Percentiles rank a stretch among this genome's conserved stretches.
Conservation (phyloP, 2,888 invertebrate genomes). For the Agrilus biguttatus region DNA sequence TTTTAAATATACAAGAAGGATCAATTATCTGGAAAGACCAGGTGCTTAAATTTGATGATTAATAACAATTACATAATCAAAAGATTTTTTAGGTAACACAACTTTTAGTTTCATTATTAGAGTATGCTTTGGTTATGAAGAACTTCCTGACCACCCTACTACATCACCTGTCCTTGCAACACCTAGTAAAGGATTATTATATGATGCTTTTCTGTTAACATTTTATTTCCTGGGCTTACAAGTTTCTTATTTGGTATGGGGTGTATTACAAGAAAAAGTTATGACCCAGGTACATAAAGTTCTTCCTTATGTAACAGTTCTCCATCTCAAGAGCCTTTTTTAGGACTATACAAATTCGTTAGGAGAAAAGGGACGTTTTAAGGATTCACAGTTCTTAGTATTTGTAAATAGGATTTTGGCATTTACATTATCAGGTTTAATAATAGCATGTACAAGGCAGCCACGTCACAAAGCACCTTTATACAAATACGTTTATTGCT, state of each 20-base stretch:
- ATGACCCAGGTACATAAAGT: constrained; percentile 63
- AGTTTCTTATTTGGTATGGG: constrained; percentile 88
- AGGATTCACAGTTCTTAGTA: constrained; percentile 93
- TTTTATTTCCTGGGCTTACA: constrained; percentile 84
- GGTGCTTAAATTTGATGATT: constrained; percentile 35
- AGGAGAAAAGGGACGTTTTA: constrained; percentile 57
- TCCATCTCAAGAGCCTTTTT: constrained; percentile 2
- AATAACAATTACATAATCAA: neutral
- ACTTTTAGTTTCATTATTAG: constrained; percentile 23
- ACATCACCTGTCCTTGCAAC: constrained; percentile 19
- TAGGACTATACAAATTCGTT: constrained; percentile 44
- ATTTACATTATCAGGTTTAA: constrained; percentile 52
- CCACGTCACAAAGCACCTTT: constrained; percentile 70
- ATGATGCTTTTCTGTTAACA: constrained; percentile 45
- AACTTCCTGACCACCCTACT: constrained; percentile 28
- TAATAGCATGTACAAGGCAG: constrained; percentile 44
- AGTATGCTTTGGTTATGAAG: constrained; percentile 39
- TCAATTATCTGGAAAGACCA: constrained; percentile 66
- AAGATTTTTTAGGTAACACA: constrained; percentile 5
- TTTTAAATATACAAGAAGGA: constrained; percentile 64
- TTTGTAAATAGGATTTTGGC: constrained; percentile 89
- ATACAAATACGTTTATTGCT: constrained; percentile 90
- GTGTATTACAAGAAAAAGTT: constrained; percentile 92
- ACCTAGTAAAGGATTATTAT: constrained; percentile 35
- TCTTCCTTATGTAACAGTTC: neutral